Percentiles rank a stretch among this genome's conserved stretches.
Conservation (phyloP, 2,113 vertebrate species). For the Cyanistes caeruleus region DNA sequence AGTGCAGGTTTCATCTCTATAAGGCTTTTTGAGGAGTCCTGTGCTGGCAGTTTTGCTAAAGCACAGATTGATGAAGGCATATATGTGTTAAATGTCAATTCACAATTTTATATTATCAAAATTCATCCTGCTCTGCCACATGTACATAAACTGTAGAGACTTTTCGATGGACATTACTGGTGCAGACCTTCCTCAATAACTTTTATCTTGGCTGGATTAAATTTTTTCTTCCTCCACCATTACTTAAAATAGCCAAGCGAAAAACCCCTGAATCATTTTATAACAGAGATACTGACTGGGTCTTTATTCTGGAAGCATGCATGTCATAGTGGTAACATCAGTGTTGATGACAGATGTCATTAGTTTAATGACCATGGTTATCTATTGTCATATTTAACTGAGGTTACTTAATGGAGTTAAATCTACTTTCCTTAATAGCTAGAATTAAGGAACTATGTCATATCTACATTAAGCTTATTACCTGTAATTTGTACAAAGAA, state of each 20-base stretch:
- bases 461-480: conserved; percentile 54
- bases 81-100: background rate
- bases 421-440: conserved; percentile 57
- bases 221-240: background rate
- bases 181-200: background rate
- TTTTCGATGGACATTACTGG: background rate
- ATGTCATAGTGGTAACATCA: background rate
- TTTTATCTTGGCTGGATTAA: background rate
- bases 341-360: conserved; percentile 53
- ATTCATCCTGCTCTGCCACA: background rate
- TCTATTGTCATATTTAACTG: conserved; percentile 52
- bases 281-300: background rate
- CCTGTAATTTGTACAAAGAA: conserved; percentile 61
- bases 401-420: conserved; percentile 47
- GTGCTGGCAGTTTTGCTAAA: background rate
- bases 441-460: conserved; percentile 68
- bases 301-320: background rate
- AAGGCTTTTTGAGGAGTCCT: background rate
- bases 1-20: background rate
- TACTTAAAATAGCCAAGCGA: background rate
- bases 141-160: background rate
- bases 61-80: background rate
- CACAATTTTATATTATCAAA: background rate
- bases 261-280: background rate
- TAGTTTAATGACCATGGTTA: conserved; percentile 55